Evolutionary conservation across 2,888 invertebrate genomes (phyloP), one percentile per base, ranked within the genome.

Genomic region (Sthenelais limicola): DNA sequence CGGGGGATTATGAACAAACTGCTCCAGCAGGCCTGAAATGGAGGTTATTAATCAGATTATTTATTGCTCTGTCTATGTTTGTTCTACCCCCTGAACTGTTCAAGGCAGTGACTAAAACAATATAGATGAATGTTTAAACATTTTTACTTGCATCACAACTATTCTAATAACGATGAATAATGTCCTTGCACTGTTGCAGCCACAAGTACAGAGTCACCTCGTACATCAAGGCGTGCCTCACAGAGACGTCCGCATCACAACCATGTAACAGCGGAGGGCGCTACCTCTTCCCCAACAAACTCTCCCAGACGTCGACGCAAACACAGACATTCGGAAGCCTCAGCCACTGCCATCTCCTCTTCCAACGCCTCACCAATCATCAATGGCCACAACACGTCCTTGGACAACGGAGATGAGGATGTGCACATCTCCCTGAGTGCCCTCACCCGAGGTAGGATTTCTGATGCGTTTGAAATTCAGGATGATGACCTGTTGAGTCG

Each of bases 401-500:
- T 21, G 30, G 58, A 68, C 9, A 56, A 9, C 21, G 38, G 24
- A 7, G 71, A 47, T 0, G 73, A 71, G 12, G 71, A 66, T 15
- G 30, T 32, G 1, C 28, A 30, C 9, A 62, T 72, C 9, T 74
- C 74, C 7, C 70, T 74, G 30, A 74, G 56, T 32, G 73, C 72
- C 1, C 33, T 74, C 12, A 66, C 73, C 2, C 56, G 73, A 3
- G 73, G 73, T 15, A 48, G 75, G 26, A 58, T 75, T 15, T 67
- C 71, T n/a, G 75, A 74, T 32, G 38, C 32, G 28, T 73, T 74
- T 48, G 72, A 71, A n/a, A 73, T 75, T 15, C 71, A 72, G 21
- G 72, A 74, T 12, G 72, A 74, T 21, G 73, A 73, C 24, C 43
- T 76, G 12, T 68, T 75, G n/a, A n/a, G 75, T 49, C 70, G 72